phyloP scores from a whole-genome alignment of 2,113 vertebrate genomes.

The Thunnus thynnus region DNA sequence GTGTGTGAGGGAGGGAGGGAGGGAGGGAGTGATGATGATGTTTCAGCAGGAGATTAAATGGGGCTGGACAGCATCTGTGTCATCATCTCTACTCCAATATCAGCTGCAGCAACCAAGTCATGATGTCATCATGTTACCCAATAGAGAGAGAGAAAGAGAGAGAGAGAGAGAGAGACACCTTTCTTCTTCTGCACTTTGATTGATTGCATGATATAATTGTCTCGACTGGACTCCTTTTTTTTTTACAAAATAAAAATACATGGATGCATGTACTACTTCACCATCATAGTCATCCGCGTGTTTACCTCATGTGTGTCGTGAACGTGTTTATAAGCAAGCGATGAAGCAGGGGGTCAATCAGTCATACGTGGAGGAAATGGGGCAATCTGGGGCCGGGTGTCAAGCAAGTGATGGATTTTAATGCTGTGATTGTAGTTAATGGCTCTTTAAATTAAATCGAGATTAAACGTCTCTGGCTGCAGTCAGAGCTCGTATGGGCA shows the following conservation, averaged over 20 bases:
- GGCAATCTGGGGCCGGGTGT: slow-evolving; percentile 83
- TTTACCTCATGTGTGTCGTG: background rate
- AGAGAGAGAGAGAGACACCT: slow-evolving; percentile 16
- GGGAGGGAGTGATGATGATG: slow-evolving; percentile 37
- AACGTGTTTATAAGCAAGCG: slow-evolving; percentile 60
- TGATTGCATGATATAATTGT: slow-evolving; percentile 49
- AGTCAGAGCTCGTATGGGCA: slow-evolving; percentile 62
- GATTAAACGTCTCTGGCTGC: slow-evolving; percentile 81
- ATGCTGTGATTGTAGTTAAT: slow-evolving; percentile 86
- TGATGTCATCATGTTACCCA: slow-evolving; percentile 72
- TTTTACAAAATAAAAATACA: slow-evolving; percentile 49
- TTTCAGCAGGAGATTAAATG: slow-evolving; percentile 61
- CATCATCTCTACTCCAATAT: slow-evolving; percentile 51
- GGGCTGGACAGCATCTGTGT: slow-evolving; percentile 69
- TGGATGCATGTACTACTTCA: background rate
- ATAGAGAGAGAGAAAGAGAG: slow-evolving; percentile 13
- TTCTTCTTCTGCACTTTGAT: slow-evolving; percentile 51
- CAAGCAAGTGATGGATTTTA: slow-evolving; percentile 85
- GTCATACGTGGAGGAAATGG: slow-evolving; percentile 82
- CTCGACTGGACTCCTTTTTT: slow-evolving; percentile 16
- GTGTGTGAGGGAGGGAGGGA: background rate
- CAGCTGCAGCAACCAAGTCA: slow-evolving; percentile 65
- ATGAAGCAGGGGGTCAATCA: slow-evolving; percentile 78
- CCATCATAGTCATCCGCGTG: background rate
- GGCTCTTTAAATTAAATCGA: slow-evolving; percentile 87